Evolutionary conservation across 23 tunicate species (phyloP).

Genomic region (Halocynthia roretzi): DNA sequence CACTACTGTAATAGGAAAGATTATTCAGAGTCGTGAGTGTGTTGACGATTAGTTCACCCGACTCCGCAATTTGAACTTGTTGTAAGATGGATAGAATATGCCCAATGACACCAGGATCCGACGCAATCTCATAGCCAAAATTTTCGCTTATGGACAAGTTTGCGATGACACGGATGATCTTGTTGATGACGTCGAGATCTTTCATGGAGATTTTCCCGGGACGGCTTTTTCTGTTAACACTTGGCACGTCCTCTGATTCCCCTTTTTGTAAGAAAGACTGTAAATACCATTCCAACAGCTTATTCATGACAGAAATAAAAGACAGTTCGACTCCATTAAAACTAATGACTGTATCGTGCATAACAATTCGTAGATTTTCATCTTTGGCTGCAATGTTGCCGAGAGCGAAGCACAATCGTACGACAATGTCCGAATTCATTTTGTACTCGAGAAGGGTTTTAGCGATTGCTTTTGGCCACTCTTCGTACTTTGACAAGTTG

Average conservation of each 20-base stretch:
- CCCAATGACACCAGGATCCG: conserved; percentile 17
- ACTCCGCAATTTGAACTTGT: conserved; percentile 1
- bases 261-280: background rate
- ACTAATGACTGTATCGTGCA: background rate
- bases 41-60: conserved; percentile 63
- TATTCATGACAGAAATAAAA: conserved; percentile 8
- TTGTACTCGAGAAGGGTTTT: conserved; percentile 8
- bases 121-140: conserved; percentile 52
- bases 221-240: background rate
- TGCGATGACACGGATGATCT: conserved; percentile 67
- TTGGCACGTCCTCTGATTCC: background rate
- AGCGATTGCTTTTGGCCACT: conserved; percentile 44
- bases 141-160: conserved; percentile 55
- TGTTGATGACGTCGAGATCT: conserved; percentile 47
- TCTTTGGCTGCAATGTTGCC: conserved; percentile 62
- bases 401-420: conserved; percentile 55
- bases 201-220: background rate
- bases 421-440: conserved; percentile 28
- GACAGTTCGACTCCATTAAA: background rate
- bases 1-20: conserved; percentile 55
- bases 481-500: background rate
- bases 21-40: conserved; percentile 58
- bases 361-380: conserved; percentile 25
- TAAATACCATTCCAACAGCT: background rate
- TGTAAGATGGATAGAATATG: background rate